Evolutionary conservation across 2,797 vertebrate species (phyloP).

Genomic region (Pipistrellus pygmaeus): DNA sequence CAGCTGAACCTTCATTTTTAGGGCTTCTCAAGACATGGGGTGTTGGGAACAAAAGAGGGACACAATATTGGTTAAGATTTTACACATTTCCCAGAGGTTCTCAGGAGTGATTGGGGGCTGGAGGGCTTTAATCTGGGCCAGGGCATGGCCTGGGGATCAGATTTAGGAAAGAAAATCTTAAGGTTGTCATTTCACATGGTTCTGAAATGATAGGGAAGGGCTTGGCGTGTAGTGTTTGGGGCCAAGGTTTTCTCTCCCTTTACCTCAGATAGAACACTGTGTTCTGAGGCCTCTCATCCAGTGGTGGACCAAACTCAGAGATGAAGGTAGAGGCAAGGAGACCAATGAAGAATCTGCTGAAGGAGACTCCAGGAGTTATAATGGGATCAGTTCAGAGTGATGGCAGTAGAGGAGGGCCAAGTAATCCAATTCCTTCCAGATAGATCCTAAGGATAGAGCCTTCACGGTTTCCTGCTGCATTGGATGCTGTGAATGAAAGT

Average conservation of each 20-base stretch:
- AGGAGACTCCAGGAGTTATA: not conserved
- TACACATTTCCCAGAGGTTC: not conserved
- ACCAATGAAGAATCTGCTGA: not conserved
- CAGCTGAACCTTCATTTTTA: not conserved
- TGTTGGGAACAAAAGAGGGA: not conserved
- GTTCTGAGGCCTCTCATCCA: not conserved
- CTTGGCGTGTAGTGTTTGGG: no score
- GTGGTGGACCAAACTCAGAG: not conserved
- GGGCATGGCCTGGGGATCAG: no score
- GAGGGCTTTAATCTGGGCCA: not conserved
- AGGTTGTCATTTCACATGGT: no score
- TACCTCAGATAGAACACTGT: fast-evolving
- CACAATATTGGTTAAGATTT: not conserved
- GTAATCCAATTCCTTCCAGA: not conserved
- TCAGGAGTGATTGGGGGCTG: not conserved
- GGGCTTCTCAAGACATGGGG: not conserved
- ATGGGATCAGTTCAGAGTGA: not conserved
- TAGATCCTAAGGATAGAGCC: not conserved
- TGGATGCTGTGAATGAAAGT: not conserved
- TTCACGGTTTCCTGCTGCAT: not conserved
- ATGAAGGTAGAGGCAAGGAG: not conserved
- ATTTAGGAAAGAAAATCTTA: no score
- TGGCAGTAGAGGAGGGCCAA: not conserved
- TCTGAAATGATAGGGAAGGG: no score
- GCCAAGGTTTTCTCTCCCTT: not conserved